Conservation (phyloP, 2,113 vertebrate species). For the Turdus rufiventris region DNA sequence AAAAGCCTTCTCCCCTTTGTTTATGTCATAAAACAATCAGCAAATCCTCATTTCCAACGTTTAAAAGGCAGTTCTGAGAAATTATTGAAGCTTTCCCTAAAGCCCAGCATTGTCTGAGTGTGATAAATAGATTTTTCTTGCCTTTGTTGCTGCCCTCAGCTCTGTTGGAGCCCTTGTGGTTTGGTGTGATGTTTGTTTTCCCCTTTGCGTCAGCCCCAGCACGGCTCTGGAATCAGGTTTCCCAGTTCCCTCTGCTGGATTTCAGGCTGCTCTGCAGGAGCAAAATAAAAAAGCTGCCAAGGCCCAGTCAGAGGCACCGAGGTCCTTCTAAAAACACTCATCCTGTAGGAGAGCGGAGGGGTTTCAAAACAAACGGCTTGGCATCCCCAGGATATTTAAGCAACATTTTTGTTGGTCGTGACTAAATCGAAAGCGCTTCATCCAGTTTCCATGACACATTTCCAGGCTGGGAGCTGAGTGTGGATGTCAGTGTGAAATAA, state of each 20-base stretch:
- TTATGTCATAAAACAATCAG: not conserved
- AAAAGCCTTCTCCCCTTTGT: not conserved
- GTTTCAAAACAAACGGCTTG: not conserved
- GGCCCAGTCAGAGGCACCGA: not conserved
- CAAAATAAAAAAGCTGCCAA: constrained; percentile 42
- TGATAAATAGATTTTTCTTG: not conserved
- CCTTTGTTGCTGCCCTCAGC: not conserved
- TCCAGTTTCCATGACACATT: not conserved
- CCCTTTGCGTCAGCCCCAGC: constrained; percentile 51
- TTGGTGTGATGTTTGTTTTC: constrained; percentile 23
- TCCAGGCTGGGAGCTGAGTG: not conserved
- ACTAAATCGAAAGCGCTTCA: not conserved
- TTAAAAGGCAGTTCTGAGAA: not conserved
- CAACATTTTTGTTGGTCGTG: not conserved
- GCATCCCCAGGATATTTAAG: not conserved
- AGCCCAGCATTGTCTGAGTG: not conserved
- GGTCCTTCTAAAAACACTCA: not conserved
- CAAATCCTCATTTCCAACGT: not conserved
- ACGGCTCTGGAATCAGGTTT: constrained; percentile 43
- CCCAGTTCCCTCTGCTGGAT: constrained; percentile 62
- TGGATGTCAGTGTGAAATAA: not conserved
- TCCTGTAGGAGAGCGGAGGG: not conserved
- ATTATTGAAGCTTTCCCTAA: not conserved
- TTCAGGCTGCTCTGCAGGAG: constrained; percentile 49
- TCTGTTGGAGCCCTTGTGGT: not conserved